Base-by-base conservation (phyloP, 2,888 invertebrate species). In the Eurytoma californica region DNA sequence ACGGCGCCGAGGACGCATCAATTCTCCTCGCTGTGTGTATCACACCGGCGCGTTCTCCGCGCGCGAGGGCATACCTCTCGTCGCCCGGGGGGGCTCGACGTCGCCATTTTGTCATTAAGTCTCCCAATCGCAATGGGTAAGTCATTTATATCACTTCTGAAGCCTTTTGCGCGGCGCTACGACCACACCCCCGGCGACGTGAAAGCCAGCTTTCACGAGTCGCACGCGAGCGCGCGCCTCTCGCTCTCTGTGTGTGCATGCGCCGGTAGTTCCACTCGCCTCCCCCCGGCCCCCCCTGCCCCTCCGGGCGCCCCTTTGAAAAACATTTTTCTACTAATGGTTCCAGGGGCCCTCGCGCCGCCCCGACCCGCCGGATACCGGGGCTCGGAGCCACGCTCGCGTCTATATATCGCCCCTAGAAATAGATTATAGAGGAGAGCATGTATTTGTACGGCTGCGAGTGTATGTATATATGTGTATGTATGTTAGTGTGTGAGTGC, bases 291-390 rank as follows among this genome's bases (percentile, higher is more conserved):
- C 39, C 39, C 39, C 9, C 1, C n/a, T n/a, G n/a, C n/a, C n/a
- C 9, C 39, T 9, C 39, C 88, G 86, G 85, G 84, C 81, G 63
- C 85, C 88, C 88, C 86, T 88, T 87, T 85, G 85, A 88, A 79
- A 87, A 90, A 90, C 85, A 89, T 90, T 90, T 90, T 89, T 89
- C 86, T 87, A 88, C 89, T 90, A 90, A 90, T 90, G 89, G 89
- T 86, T 87, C 85, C 84, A 65, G 16, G 47, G 65, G 49, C 18
- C 57, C 14, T 57, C n/a, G 28, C 58, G 24, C 30, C 12, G 39
- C 39, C 28, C 51, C 16, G 61, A 12, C 55, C 7, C 30, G 53
- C 79, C 75, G 75, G 79, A 79, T 79, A 79, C 67, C 39, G 39
- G 39, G 16, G 72, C 39, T 61, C 55, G 18, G 49, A 49, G 30